Evolutionary conservation across 2,888 invertebrate genomes (phyloP).

Genomic region (Fissipunctia ypsillon): DNA sequence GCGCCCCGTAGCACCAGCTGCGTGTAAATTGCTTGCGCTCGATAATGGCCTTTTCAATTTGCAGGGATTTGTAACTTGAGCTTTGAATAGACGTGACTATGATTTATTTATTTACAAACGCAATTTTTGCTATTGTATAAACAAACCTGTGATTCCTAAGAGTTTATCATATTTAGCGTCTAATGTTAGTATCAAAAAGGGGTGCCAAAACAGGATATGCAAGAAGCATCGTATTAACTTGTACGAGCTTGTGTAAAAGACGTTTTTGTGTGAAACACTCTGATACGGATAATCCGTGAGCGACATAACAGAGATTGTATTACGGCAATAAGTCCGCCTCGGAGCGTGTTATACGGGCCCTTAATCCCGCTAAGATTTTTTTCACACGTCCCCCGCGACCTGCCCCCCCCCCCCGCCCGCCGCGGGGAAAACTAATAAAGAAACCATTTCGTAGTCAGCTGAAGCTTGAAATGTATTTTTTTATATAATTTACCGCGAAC

Average conservation of each 20-base stretch:
- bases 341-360: slow-evolving; percentile 85
- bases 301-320: slow-evolving; percentile 90
- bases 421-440: slow-evolving; percentile 90
- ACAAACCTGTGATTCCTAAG: slow-evolving; percentile 12
- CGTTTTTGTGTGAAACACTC: slow-evolving; percentile 78
- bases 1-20: slow-evolving; percentile 86
- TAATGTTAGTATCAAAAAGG: slow-evolving; percentile 15
- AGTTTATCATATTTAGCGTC: slow-evolving; percentile 7
- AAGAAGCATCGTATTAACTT: slow-evolving; percentile 60
- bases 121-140: slow-evolving; percentile 28
- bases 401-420: slow-evolving; percentile 72
- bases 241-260: slow-evolving; percentile 52
- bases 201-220: slow-evolving; percentile 54
- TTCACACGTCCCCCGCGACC: slow-evolving; percentile 87
- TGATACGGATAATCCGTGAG: slow-evolving; percentile 85
- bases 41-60: slow-evolving; percentile 90
- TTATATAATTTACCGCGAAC: slow-evolving; percentile 90
- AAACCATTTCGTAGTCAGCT: slow-evolving; percentile 90
- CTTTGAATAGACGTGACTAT: slow-evolving; percentile 73
- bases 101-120: slow-evolving; percentile 64
- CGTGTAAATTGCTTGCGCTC: slow-evolving; percentile 87
- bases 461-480: slow-evolving; percentile 91
- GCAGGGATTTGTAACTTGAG: slow-evolving; percentile 85
- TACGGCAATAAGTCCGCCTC: slow-evolving; percentile 87
- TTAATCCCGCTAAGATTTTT: slow-evolving; percentile 86